phyloP scores from a whole-genome alignment of 1,140 invertebrate genomes.

The Pachyrhynchus sulphureomaculatus region DNA sequence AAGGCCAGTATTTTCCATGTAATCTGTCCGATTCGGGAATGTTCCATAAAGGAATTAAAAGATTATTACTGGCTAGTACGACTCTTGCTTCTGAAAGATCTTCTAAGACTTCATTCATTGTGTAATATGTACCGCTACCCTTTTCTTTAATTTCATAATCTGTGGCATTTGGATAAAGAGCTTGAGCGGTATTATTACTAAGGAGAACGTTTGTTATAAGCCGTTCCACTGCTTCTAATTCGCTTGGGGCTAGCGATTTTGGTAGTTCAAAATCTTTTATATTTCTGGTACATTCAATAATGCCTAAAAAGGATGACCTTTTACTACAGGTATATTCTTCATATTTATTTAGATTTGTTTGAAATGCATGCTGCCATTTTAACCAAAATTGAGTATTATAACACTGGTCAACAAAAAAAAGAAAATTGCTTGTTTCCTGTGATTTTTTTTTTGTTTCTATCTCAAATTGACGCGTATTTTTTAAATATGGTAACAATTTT shows the following conservation, averaged over 20 bases:
- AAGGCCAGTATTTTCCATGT: conserved; percentile 82
- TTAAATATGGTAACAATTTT: too few species aligned
- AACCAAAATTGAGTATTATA: too few species aligned
- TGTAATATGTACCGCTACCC: conserved; percentile 69
- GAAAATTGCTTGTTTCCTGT: too few species aligned
- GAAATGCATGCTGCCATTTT: too few species aligned
- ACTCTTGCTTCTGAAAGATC: conserved; percentile 67
- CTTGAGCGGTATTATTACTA: conserved; percentile 58
- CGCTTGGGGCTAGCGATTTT: conserved; percentile 66
- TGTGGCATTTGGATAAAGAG: conserved; percentile 60
- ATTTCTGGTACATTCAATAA: conserved; percentile 76
- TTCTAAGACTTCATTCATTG: conserved; percentile 71
- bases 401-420: too few species aligned
- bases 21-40: conserved; percentile 64
- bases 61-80: conserved; percentile 60
- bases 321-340: too few species aligned
- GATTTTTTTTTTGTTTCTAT: too few species aligned
- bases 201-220: conserved; percentile 65
- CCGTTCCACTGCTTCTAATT: conserved; percentile 70
- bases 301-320: conserved; percentile 56
- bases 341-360: too few species aligned
- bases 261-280: conserved; percentile 72
- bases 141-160: conserved; percentile 57
- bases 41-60: conserved; percentile 68
- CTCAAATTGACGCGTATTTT: too few species aligned